These are phyloP conservation scores for Mactromeris polynyma DNA, from an alignment of 2,888 invertebrate genomes.

Conservation along the genomic window DNA sequence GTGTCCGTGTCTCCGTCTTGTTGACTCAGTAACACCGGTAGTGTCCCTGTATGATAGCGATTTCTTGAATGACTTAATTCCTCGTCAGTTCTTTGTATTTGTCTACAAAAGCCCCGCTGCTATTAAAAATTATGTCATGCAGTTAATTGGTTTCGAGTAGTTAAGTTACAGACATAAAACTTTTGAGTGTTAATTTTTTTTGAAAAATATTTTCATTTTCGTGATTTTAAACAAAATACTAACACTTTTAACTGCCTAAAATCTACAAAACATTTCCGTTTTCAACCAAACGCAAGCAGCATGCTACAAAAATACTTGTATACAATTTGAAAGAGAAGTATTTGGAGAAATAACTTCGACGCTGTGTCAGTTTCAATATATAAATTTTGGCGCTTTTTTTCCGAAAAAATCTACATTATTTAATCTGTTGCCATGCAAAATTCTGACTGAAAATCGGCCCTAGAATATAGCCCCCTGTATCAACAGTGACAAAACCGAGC, in stretches of 20 bases:
- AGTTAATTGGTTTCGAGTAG: conserved; percentile 13
- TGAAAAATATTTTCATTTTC: neutral
- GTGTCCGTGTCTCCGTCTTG: neutral
- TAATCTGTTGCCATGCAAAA: neutral
- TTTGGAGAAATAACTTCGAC: neutral
- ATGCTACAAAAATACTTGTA: neutral
- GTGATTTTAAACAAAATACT: neutral
- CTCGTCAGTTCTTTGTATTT: neutral
- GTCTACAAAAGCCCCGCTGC: neutral
- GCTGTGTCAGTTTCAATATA: neutral
- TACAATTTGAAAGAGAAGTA: neutral
- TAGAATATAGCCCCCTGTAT: too few relatives aligned
- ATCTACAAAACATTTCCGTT: neutral
- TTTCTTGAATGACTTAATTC: conserved; percentile 1
- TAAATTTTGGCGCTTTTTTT: neutral
- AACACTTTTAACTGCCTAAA: neutral
- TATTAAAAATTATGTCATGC: conserved; percentile 6
- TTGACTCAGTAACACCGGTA: neutral
- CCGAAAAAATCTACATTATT: neutral
- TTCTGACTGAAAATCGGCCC: neutral
- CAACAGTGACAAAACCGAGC: too few relatives aligned
- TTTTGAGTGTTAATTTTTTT: neutral
- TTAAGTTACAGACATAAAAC: neutral
- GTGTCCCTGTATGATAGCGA: neutral
- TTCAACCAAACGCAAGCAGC: neutral